Evolutionary conservation across 2,888 invertebrate genomes (phyloP).

Genomic region (Drosophila niveifrons): DNA sequence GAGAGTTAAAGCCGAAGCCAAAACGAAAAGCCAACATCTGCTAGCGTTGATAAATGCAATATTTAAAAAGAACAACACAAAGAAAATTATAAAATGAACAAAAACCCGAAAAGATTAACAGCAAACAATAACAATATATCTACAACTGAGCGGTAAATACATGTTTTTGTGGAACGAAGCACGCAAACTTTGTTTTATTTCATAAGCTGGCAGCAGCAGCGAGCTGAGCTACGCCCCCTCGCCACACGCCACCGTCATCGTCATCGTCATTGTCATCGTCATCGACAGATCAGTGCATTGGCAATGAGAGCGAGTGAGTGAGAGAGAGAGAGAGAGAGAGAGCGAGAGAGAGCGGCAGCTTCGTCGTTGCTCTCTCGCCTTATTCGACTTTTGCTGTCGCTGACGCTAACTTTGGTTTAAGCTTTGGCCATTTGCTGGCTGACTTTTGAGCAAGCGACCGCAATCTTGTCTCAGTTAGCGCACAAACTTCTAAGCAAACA

Average conservation of each 20-base stretch:
- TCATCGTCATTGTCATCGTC: slow-evolving; percentile 23
- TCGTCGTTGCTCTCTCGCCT: slow-evolving; percentile 55
- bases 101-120: neutral
- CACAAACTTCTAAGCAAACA: slow-evolving; percentile 81
- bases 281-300: slow-evolving; percentile 64
- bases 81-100: slow-evolving; percentile 4
- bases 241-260: slow-evolving; percentile 17
- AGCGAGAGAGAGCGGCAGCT: neutral
- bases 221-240: slow-evolving; percentile 37
- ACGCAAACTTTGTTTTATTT: slow-evolving; percentile 48
- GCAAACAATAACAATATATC: slow-evolving; percentile 37
- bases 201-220: too few species aligned
- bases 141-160: slow-evolving; percentile 65
- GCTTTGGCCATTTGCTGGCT: slow-evolving; percentile 23
- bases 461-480: slow-evolving; percentile 74
- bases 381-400: slow-evolving; percentile 34
- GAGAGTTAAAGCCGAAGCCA: slow-evolving; percentile 35
- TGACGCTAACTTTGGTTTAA: neutral
- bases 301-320: slow-evolving; percentile 1
- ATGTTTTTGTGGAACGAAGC: slow-evolving; percentile 69
- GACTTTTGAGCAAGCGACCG: slow-evolving; percentile 41
- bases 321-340: neutral
- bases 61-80: slow-evolving; percentile 35
- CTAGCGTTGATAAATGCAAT: slow-evolving; percentile 48
- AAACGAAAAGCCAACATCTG: slow-evolving; percentile 41